Evolutionary conservation across 2,888 invertebrate species (phyloP), one percentile per base, ranked within the genome.

Genomic region (Macrophya annulata): DNA sequence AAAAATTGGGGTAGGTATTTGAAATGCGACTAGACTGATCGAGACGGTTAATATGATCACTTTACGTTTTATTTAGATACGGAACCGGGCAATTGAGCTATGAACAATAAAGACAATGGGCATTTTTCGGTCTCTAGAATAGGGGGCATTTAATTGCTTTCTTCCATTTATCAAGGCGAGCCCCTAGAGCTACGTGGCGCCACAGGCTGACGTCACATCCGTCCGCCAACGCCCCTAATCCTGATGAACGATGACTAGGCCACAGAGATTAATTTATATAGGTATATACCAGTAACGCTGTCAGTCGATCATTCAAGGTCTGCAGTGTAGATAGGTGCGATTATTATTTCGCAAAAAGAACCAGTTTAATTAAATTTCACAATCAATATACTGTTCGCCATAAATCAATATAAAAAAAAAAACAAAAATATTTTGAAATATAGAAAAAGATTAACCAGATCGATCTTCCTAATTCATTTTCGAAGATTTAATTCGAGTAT

Each of bases 101-200:
- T 43, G 62, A 81, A 62, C 37, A 43, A 81, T 81, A 81, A 81
- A 81, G 43, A 37, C 21, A 81, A 62, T 59, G 62, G 40, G 81
- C 5, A 81, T 81, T 81, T 81, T 81, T 81, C 81, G 59, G 40
- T 62, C 51, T 12, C 77, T 55, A 55, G 17, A 77, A 55, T n/a
- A 48, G 8, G 43, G 81, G 81, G 83, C 31, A 83, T 83, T 83
- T 83, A 83, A 83, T 83, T 83, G 83, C 83, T 83, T 83, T 83
- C 83, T 83, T 83, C 83, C 68, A 83, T 83, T 83, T 83, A 83
- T 83, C 83, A 83, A 83, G 83, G 68, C 71, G 81, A 81, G 81
- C 81, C 83, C 83, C 48, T 25, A 68, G 71, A 40, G 48, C 82
- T 48, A 43, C 83, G 83, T 71, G 68, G 71, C 83, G 65, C 83